These are phyloP conservation scores for Ivindomyrus marchei DNA, from an alignment of 2,113 vertebrate genomes.

Conservation along the genomic window DNA sequence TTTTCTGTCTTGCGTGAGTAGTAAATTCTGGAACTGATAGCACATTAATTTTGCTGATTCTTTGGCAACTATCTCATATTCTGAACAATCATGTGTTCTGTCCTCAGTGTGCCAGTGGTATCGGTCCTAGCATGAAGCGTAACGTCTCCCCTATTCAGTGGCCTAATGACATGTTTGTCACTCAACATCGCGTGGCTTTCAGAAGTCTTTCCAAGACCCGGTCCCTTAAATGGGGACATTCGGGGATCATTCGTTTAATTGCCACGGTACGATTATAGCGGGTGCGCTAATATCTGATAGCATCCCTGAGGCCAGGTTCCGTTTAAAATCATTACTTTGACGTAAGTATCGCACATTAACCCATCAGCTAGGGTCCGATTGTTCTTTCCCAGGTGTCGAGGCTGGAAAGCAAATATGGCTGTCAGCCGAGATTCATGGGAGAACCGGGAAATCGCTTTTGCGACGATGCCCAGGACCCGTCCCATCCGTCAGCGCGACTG, in stretches of 20 bases:
- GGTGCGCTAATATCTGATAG: constrained; percentile 3
- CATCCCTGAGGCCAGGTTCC: not conserved
- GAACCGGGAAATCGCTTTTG: constrained; percentile 21
- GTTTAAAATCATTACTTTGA: not conserved
- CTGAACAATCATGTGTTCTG: not conserved
- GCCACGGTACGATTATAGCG: not conserved
- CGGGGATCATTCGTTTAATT: constrained; percentile 11
- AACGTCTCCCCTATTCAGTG: not conserved
- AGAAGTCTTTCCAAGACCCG: not conserved
- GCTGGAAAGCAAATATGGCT: constrained; percentile 17
- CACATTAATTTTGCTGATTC: not conserved
- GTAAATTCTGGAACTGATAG: not conserved
- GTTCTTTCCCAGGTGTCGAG: not conserved
- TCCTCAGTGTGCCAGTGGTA: not conserved
- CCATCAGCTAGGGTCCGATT: not conserved
- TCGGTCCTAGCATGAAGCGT: not conserved
- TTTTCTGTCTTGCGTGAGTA: not conserved
- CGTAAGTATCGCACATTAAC: constrained; percentile 2
- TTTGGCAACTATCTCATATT: not conserved
- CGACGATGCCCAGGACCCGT: constrained; percentile 2
- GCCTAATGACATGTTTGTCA: constrained; percentile 2
- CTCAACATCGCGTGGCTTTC: not conserved
- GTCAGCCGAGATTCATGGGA: constrained; percentile 18
- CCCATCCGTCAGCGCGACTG: constrained; percentile 21
- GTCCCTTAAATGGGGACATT: not conserved